These are phyloP conservation scores for Monomorium pharaonis DNA, from an alignment of 1,140 invertebrate species.

Conservation along the genomic window DNA sequence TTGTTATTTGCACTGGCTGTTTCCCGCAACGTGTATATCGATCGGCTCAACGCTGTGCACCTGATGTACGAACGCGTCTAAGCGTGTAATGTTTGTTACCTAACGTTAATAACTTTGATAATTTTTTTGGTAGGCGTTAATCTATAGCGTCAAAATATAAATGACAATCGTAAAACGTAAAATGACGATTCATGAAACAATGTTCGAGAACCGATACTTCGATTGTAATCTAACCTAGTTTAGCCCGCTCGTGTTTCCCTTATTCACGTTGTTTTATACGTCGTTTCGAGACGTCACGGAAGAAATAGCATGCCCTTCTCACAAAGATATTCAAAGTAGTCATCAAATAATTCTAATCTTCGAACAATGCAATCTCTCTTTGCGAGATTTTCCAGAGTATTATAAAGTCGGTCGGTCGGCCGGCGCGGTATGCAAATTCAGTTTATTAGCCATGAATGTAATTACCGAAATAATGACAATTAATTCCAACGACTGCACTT, in stretches of 20 bases:
- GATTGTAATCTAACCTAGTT: background rate
- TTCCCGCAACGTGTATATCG: conserved; percentile 58
- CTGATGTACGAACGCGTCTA: background rate
- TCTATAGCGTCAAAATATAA: background rate
- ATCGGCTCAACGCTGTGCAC: conserved; percentile 37
- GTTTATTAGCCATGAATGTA: conserved; percentile 37
- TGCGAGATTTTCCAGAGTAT: background rate
- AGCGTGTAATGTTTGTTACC: conserved; percentile 12
- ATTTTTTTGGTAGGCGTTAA: conserved; percentile 14
- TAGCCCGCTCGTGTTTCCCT: background rate
- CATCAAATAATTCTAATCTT: background rate
- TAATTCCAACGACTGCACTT: conserved; percentile 28
- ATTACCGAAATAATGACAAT: conserved; percentile 57
- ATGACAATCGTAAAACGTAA: background rate
- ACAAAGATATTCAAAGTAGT: background rate
- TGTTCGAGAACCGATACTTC: background rate
- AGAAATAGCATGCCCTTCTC: background rate
- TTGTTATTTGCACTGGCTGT: conserved; percentile 69
- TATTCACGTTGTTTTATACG: background rate
- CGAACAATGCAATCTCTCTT: background rate
- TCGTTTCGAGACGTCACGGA: background rate
- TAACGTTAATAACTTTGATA: conserved; percentile 47
- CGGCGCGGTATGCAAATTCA: conserved; percentile 6
- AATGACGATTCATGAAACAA: background rate
- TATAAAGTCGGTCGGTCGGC: background rate